A percentile compares a stretch with the other conserved stretches of the same genome.
These are phyloP conservation scores for Agapornis canus DNA, from an alignment of 2,797 vertebrate species.

Conservation along the genomic window DNA sequence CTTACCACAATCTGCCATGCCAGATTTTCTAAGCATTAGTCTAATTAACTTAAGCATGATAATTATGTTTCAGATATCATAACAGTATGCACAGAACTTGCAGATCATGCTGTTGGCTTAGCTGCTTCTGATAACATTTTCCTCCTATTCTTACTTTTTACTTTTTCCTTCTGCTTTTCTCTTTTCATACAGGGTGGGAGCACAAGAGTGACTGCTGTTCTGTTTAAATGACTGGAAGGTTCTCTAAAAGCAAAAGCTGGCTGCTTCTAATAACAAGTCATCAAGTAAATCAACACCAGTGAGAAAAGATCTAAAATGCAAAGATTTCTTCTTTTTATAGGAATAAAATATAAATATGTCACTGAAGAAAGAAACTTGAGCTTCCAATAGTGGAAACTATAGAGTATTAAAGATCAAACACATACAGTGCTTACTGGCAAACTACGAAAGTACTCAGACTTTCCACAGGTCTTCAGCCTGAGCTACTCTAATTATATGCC, in stretches of 20 bases:
- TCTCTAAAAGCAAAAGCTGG: conserved; percentile 20
- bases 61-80: conserved; percentile 78
- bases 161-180: conserved; percentile 1
- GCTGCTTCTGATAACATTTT: conserved; percentile 59
- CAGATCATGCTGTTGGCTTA: conserved; percentile 64
- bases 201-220: not conserved
- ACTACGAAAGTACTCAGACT: conserved; percentile 7
- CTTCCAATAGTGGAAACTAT: not conserved
- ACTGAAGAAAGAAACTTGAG: not conserved
- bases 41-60: conserved; percentile 85
- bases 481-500: conserved; percentile 15
- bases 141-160: conserved; percentile 36
- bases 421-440: not conserved
- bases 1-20: conserved; percentile 80
- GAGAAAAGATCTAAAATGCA: conserved; percentile 14
- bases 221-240: not conserved
- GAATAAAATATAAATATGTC: not conserved
- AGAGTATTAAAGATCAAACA: not conserved
- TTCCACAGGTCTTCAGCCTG: conserved; percentile 22
- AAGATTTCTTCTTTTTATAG: conserved; percentile 10
- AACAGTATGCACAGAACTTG: conserved; percentile 56
- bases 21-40: conserved; percentile 84
- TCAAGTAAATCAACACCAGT: conserved; percentile 10
- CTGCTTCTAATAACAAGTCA: conserved; percentile 32
- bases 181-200: not conserved